Percentiles rank a stretch among this genome's conserved stretches.
These are phyloP conservation scores for Drosophila kuntzei DNA, from an alignment of 2,888 invertebrate genomes.

Conservation along the genomic window DNA sequence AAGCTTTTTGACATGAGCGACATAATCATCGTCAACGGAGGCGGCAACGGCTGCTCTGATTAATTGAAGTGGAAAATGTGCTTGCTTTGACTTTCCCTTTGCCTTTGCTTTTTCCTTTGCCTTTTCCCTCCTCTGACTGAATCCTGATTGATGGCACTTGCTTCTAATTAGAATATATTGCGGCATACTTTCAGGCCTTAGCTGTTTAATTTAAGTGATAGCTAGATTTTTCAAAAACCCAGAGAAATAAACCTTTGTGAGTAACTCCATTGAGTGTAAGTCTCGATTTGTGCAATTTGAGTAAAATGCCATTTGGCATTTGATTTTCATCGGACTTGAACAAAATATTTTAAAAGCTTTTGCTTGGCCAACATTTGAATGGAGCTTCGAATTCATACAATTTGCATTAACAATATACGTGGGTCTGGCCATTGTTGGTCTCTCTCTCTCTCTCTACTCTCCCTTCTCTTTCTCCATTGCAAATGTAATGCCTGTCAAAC, in stretches of 20 bases:
- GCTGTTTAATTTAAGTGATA: constrained; percentile 43
- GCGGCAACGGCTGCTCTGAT: constrained; percentile 38
- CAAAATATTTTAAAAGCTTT: constrained; percentile 70
- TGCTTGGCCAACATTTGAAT: constrained; percentile 32
- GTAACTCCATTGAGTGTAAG: constrained; percentile 24
- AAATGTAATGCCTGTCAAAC: constrained; percentile 69
- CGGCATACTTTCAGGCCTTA: constrained; percentile 50
- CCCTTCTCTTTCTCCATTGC: constrained; percentile 14
- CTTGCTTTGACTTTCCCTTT: constrained; percentile 33
- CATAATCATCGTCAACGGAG: constrained; percentile 49
- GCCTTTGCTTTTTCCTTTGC: background rate
- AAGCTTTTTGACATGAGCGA: constrained; percentile 64
- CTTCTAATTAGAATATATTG: constrained; percentile 71
- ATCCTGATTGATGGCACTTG: constrained; percentile 68
- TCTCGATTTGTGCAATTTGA: constrained; percentile 34
- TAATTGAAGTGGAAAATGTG: constrained; percentile 61
- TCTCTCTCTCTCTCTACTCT: constrained; percentile 9
- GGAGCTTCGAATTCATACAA: constrained; percentile 57
- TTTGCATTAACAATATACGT: constrained; percentile 64
- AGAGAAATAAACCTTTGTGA: background rate
- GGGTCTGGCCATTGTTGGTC: constrained; percentile 34
- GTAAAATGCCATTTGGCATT: constrained; percentile 35
- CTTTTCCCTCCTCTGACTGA: constrained; percentile 13
- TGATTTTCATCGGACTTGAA: constrained; percentile 44
- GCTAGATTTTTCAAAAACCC: constrained; percentile 5